A percentile compares a stretch with the other conserved stretches of the same genome.
These are phyloP conservation scores for Drosophila suzukii DNA, from an alignment of 1,140 invertebrate genomes.

Conservation along the genomic window DNA sequence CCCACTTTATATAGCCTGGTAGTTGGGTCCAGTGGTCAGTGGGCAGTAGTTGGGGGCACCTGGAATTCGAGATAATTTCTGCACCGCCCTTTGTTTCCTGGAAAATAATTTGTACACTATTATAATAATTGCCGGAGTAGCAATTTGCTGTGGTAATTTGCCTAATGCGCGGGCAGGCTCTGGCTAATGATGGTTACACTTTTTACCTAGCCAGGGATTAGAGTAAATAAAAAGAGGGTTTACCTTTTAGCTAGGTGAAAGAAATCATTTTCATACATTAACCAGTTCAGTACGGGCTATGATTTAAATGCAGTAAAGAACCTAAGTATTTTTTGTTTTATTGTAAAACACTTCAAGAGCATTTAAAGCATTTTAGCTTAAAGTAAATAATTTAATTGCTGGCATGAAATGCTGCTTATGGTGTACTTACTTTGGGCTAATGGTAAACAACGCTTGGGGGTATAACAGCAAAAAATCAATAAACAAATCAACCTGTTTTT, in stretches of 20 bases:
- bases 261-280: not conserved
- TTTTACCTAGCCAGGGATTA: not conserved
- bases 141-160: slow-evolving; percentile 70
- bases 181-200: not conserved
- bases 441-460: no score
- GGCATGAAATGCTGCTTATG: no score
- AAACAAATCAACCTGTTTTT: no score
- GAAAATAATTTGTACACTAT: slow-evolving; percentile 63
- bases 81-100: slow-evolving; percentile 52
- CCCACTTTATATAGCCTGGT: not conserved
- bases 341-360: no score
- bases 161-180: slow-evolving; percentile 46
- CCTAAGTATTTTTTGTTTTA: no score
- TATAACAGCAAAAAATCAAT: no score
- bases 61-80: slow-evolving; percentile 50
- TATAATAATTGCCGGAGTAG: slow-evolving; percentile 73
- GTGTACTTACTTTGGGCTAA: no score
- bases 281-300: no score
- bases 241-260: not conserved
- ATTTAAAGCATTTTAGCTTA: no score
- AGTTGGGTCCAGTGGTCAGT: slow-evolving; percentile 11
- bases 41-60: not conserved
- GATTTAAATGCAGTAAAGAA: no score
- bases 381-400: no score
- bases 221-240: not conserved